Evolutionary conservation across 2,888 invertebrate species (phyloP), one percentile per base, ranked within the genome.

Genomic region (Cyclophora punctaria): DNA sequence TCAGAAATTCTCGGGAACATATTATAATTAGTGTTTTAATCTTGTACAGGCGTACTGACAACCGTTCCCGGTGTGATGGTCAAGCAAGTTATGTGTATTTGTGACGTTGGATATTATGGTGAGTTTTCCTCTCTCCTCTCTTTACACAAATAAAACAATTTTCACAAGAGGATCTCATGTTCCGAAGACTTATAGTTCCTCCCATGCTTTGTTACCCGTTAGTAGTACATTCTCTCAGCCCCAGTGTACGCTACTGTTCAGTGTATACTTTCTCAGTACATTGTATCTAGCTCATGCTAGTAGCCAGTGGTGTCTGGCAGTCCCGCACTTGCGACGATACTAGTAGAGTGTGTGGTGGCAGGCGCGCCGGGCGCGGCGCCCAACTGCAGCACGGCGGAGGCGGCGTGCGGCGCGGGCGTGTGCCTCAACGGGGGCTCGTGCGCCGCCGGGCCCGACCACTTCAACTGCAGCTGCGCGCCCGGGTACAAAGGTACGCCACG

Each of bases 381-480:
- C 6, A 80, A 81, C 76, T 89, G 89, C 72, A 67, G 73, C 41
- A 50, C 69, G 7, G 56, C 66, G 57, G 78, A 89, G 59, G 73
- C 74, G 48, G 88, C 84, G 61, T 96, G 96, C 77, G 90, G 90
- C 57, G 91, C 90, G 44, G 92, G 91, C 71, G 94, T 93, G 44
- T 96, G 96, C 69, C 88, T 89, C 57, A 93, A 95, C 78, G 94
- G 94, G 0, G 96, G 92, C 51, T 90, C 90, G n/a, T 96, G 95
- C 80, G 67, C 86, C 57, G 83, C 80, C 48, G 87, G 86, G 41
- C 47, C 65, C 50, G 89, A 86, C 77, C 83, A 89, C 57, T 91
- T 92, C 78, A 92, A 93, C 77, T 95, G 95, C 79, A 84, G 90
- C 47, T 95, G 95, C 73, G 89, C 90, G 20, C 88, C 92, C 3